These are phyloP conservation scores for Sylvietta virens DNA, from an alignment of 2,113 vertebrate genomes.

Conservation along the genomic window DNA sequence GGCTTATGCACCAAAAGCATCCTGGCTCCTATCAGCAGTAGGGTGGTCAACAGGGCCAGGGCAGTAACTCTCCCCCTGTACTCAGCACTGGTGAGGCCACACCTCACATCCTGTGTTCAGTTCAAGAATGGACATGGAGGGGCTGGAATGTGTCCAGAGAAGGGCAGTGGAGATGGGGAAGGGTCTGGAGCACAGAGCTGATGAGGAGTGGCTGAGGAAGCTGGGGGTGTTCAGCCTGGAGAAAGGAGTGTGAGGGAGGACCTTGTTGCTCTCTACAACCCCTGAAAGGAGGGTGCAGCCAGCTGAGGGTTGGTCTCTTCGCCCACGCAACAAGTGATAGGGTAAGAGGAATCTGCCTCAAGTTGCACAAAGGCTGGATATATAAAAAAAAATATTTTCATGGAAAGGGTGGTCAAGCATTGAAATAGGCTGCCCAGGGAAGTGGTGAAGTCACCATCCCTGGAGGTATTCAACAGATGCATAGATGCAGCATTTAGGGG, in stretches of 20 bases:
- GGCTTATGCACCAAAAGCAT: neutral
- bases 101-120: rapidly evolving
- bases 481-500: neutral
- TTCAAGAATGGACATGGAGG: neutral
- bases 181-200: rapidly evolving
- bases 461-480: neutral
- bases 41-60: neutral
- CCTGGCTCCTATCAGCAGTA: rapidly evolving
- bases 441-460: neutral
- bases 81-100: neutral
- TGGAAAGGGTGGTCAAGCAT: neutral
- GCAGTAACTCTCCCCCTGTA: rapidly evolving
- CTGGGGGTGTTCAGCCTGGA: neutral
- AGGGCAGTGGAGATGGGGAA: rapidly evolving
- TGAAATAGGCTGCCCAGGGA: neutral
- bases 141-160: rapidly evolving
- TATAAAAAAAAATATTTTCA: neutral
- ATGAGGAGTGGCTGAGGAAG: rapidly evolving
- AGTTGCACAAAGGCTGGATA: neutral
- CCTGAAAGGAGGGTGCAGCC: rapidly evolving
- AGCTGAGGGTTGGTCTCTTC: neutral
- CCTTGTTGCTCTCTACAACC: rapidly evolving
- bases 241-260: neutral
- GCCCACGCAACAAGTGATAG: rapidly evolving
- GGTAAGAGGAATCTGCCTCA: neutral